phyloP scores from a whole-genome alignment of 1,140 invertebrate species.

The Drosophila pandora region DNA sequence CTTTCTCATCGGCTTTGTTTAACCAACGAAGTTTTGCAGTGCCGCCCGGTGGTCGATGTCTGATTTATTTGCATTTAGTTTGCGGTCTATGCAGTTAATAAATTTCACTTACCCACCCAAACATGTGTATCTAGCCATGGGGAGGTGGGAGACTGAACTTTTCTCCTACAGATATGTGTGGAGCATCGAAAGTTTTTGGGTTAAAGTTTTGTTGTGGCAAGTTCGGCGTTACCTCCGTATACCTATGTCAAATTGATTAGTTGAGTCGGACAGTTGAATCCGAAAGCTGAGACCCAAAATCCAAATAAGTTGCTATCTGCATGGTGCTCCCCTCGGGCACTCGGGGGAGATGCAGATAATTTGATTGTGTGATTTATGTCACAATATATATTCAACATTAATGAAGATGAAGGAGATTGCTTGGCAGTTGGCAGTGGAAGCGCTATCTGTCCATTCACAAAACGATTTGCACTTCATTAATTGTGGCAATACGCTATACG shows the following conservation, averaged over 20 bases:
- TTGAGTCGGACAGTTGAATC: slow-evolving; percentile 53
- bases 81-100: slow-evolving; percentile 69
- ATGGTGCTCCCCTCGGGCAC: not conserved
- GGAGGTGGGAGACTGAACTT: slow-evolving; percentile 27
- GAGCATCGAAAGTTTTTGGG: slow-evolving; percentile 61
- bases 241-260: slow-evolving; percentile 79
- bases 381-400: slow-evolving; percentile 57
- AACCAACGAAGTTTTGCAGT: slow-evolving; percentile 26
- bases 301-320: not conserved
- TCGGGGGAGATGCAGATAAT: slow-evolving; percentile 48
- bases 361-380: slow-evolving; percentile 68
- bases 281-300: slow-evolving; percentile 12
- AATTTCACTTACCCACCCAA: slow-evolving; percentile 60
- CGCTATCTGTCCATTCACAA: slow-evolving; percentile 32
- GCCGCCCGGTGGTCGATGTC: slow-evolving; percentile 30
- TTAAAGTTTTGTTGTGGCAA: slow-evolving; percentile 44
- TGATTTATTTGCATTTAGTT: slow-evolving; percentile 75
- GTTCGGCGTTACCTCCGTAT: slow-evolving; percentile 2
- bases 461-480: slow-evolving; percentile 64
- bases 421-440: slow-evolving; percentile 20
- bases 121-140: slow-evolving; percentile 46
- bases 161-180: slow-evolving; percentile 16
- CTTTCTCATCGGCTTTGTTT: slow-evolving; percentile 15
- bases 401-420: slow-evolving; percentile 36
- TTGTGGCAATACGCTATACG: slow-evolving; percentile 18